These are phyloP conservation scores for Pseudopodoces humilis DNA, from an alignment of 2,113 vertebrate genomes.

Conservation along the genomic window DNA sequence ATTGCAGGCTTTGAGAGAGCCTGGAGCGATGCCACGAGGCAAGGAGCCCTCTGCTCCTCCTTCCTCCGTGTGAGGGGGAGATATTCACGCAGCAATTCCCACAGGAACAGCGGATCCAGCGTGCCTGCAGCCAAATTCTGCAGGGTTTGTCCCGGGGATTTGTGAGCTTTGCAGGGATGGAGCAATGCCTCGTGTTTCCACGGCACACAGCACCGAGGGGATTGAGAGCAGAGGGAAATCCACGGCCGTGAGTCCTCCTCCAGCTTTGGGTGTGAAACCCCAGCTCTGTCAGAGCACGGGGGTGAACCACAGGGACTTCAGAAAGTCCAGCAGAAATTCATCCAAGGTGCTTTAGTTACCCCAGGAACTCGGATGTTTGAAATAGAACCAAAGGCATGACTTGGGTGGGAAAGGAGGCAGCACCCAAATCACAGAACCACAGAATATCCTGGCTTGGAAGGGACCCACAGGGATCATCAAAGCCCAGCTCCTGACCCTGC, in stretches of 20 bases:
- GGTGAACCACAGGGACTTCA: not conserved
- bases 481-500: not conserved
- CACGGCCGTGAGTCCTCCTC: not conserved
- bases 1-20: not conserved
- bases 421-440: not conserved
- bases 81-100: not conserved
- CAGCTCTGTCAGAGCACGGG: not conserved
- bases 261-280: not conserved
- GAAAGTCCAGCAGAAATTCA: not conserved
- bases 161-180: not conserved
- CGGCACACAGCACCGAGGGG: fast-evolving
- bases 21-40: not conserved
- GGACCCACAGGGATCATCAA: not conserved
- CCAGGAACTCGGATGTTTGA: not conserved
- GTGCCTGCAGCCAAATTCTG: not conserved
- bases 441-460: not conserved
- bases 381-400: not conserved
- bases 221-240: not conserved
- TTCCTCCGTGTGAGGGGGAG: not conserved
- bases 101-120: not conserved
- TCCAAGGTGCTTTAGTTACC: not conserved
- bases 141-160: not conserved
- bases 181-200: not conserved
- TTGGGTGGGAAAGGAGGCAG: not conserved
- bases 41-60: not conserved